phyloP scores from a whole-genome alignment of 2,113 vertebrate species.

The Butorides virescens region DNA sequence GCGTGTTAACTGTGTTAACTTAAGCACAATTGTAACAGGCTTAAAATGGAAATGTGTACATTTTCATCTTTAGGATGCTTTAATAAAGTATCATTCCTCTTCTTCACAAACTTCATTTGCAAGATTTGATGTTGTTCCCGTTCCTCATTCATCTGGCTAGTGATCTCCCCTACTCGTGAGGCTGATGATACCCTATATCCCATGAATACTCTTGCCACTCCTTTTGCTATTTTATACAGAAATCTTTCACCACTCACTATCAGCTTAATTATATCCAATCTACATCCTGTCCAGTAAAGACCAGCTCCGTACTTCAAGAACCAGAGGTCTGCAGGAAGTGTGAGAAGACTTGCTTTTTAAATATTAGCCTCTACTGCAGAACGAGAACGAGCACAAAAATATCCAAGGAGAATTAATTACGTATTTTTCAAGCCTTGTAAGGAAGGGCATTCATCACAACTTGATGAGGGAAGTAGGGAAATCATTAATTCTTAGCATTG shows the following conservation, averaged over 20 bases:
- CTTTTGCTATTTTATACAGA: not conserved
- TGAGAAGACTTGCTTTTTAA: not conserved
- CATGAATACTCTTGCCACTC: not conserved
- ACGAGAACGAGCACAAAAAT: not conserved
- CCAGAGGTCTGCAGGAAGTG: not conserved
- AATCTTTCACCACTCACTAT: not conserved
- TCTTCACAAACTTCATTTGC: not conserved
- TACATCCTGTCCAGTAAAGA: not conserved
- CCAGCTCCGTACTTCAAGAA: not conserved
- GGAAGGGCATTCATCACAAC: not conserved
- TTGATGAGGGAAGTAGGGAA: not conserved
- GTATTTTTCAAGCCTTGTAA: not conserved
- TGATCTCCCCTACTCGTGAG: rapidly evolving
- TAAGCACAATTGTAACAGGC: not conserved
- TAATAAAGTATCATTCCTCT: not conserved
- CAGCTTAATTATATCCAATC: not conserved
- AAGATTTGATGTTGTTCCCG: not conserved
- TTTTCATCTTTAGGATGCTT: not conserved
- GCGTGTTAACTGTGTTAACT: not conserved
- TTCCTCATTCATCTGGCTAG: not conserved
- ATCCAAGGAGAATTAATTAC: not conserved
- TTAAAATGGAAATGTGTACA: not conserved
- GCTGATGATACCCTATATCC: not conserved
- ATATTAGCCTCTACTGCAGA: not conserved
- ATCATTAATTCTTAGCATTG: not conserved